phyloP scores from a whole-genome alignment of 2,797 vertebrate species.

The Bradypus variegatus region DNA sequence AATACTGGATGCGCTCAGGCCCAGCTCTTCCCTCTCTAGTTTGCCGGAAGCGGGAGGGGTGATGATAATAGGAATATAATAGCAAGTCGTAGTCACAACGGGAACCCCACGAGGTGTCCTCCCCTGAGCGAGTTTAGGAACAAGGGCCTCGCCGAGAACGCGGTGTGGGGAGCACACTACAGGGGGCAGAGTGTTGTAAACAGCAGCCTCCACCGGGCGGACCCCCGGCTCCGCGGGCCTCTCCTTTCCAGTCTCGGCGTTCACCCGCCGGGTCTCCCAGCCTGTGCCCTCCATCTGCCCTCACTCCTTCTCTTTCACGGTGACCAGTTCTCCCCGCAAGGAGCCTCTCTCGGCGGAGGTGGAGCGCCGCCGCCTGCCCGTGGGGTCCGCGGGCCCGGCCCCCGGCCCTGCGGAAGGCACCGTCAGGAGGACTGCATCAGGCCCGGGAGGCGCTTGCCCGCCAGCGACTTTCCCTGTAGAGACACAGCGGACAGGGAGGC shows the following conservation, averaged over 20 bases:
- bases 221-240: not conserved
- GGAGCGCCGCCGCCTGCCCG: constrained; percentile 52
- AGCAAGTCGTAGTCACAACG: not conserved
- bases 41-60: constrained; percentile 1
- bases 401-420: constrained; percentile 50
- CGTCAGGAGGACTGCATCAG: constrained; percentile 98
- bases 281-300: not conserved
- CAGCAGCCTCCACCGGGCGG: constrained; percentile 22
- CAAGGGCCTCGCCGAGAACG: constrained; percentile 51
- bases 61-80: not conserved
- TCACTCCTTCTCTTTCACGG: constrained; percentile 59
- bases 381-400: constrained; percentile 24
- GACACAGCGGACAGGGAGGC: constrained; percentile 53
- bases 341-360: constrained; percentile 55
- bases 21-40: constrained; percentile 47
- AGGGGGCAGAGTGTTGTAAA: constrained; percentile 58
- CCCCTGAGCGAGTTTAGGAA: constrained; percentile 37
- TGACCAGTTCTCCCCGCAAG: constrained; percentile 63
- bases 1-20: constrained; percentile 41
- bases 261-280: constrained; percentile 35
- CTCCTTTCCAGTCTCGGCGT: not conserved
- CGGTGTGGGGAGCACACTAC: constrained; percentile 40
- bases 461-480: constrained; percentile 91
- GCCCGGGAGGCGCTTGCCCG: constrained; percentile 93
- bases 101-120: constrained; percentile 6